Conservation (phyloP, 2,797 vertebrate species). For the Poecilia gillii region DNA sequence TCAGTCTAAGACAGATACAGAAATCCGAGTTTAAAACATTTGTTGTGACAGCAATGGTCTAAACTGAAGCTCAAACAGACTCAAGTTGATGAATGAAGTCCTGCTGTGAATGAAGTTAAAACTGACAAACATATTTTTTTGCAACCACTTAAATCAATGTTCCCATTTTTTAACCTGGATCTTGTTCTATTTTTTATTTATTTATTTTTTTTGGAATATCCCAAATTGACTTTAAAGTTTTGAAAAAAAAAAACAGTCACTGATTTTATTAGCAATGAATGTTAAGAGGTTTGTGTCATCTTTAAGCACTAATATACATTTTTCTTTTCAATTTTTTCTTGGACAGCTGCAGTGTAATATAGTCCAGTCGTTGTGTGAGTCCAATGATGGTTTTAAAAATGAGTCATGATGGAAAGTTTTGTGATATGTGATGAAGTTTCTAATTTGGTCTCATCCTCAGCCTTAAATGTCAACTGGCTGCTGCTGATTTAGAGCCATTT, state of each 20-base stretch:
- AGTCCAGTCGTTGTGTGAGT: conserved; percentile 33
- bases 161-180: not conserved
- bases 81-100: conserved; percentile 4
- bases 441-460: conserved; percentile 47
- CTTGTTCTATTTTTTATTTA: not conserved
- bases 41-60: conserved; percentile 8
- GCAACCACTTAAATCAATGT: conserved; percentile 1
- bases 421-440: conserved; percentile 48
- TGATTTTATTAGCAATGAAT: conserved; percentile 17
- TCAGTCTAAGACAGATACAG: conserved; percentile 8
- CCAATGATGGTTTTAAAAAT: conserved; percentile 39
- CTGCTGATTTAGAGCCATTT: conserved; percentile 45
- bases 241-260: not conserved
- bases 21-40: conserved; percentile 13
- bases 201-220: conserved; percentile 21
- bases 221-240: conserved; percentile 20
- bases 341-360: conserved; percentile 24
- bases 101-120: conserved; percentile 13
- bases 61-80: conserved; percentile 19
- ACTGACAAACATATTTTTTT: conserved; percentile 34
- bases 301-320: conserved; percentile 22
- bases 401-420: conserved; percentile 49
- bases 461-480: conserved; percentile 21
- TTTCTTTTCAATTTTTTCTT: conserved; percentile 25
- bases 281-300: conserved; percentile 27